Evolutionary conservation across 2,888 invertebrate genomes (phyloP).

Genomic region (Lumbricus terrestris): DNA sequence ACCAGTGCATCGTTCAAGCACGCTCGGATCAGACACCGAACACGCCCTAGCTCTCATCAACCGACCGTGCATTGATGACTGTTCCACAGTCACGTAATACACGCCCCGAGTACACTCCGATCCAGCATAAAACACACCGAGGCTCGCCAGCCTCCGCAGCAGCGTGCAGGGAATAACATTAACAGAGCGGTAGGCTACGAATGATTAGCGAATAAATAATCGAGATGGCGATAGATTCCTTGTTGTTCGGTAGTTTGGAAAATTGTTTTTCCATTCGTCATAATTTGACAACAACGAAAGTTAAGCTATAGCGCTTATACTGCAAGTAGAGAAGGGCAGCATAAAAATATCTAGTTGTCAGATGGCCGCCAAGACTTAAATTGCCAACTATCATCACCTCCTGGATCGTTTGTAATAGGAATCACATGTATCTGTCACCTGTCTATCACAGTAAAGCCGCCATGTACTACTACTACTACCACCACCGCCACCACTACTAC

Average conservation of each 20-base stretch:
- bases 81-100: background rate
- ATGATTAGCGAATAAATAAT: background rate
- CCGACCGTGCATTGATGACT: background rate
- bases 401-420: too few species aligned
- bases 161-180: too few species aligned
- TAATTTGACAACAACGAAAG: background rate
- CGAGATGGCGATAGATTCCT: background rate
- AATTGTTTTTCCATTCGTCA: background rate
- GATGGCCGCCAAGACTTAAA: too few species aligned
- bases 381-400: too few species aligned
- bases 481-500: too few species aligned
- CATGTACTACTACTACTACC: too few species aligned
- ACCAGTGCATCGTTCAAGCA: background rate
- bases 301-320: background rate
- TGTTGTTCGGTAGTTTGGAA: background rate
- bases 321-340: too few species aligned
- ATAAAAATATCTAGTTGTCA: too few species aligned
- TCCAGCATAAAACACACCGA: background rate
- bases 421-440: too few species aligned
- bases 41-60: background rate
- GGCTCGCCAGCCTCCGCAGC: too few species aligned
- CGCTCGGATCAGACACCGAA: background rate
- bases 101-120: background rate
- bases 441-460: too few species aligned
- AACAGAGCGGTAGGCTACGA: too few species aligned